Evolutionary conservation across 2,113 vertebrate genomes (phyloP).

Genomic region (Ornithorhynchus anatinus): DNA sequence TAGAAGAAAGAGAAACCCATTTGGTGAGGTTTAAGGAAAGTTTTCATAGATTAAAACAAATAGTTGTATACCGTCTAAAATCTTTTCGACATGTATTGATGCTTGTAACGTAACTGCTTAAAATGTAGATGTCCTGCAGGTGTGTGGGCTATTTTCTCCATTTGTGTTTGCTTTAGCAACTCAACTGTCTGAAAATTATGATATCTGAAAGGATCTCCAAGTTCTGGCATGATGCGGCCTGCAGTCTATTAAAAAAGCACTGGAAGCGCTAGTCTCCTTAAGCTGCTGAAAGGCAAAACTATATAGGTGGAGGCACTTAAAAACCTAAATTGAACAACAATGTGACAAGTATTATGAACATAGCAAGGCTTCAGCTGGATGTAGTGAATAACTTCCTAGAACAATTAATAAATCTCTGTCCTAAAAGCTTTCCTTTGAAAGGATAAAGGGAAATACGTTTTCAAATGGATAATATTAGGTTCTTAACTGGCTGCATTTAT

Average conservation of each 20-base stretch:
- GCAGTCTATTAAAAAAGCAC: constrained; percentile 56
- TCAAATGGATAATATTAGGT: constrained; percentile 32
- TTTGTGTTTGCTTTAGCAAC: constrained; percentile 74
- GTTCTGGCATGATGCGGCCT: constrained; percentile 70
- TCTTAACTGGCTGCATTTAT: constrained; percentile 32
- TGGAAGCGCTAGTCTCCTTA: constrained; percentile 48
- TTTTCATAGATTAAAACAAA: constrained; percentile 51
- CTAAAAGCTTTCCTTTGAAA: constrained; percentile 18
- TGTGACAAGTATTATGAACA: neutral
- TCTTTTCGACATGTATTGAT: constrained; percentile 72
- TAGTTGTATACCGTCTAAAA: constrained; percentile 73
- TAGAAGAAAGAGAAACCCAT: constrained; percentile 31
- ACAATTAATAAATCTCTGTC: constrained; percentile 55
- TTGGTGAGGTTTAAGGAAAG: constrained; percentile 42
- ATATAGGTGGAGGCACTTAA: constrained; percentile 33
- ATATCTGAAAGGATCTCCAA: constrained; percentile 58
- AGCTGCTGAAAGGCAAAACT: constrained; percentile 53
- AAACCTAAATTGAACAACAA: constrained; percentile 19
- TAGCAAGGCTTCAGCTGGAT: constrained; percentile 23
- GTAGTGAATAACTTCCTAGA: constrained; percentile 44
- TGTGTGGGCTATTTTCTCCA: constrained; percentile 73
- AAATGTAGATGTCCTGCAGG: constrained; percentile 72
- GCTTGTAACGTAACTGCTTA: too few relatives aligned
- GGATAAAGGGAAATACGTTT: constrained; percentile 42
- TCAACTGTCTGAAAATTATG: constrained; percentile 72